phyloP scores from a whole-genome alignment of 92 coral and sea anemone species.

The Parazoanthus darwini region DNA sequence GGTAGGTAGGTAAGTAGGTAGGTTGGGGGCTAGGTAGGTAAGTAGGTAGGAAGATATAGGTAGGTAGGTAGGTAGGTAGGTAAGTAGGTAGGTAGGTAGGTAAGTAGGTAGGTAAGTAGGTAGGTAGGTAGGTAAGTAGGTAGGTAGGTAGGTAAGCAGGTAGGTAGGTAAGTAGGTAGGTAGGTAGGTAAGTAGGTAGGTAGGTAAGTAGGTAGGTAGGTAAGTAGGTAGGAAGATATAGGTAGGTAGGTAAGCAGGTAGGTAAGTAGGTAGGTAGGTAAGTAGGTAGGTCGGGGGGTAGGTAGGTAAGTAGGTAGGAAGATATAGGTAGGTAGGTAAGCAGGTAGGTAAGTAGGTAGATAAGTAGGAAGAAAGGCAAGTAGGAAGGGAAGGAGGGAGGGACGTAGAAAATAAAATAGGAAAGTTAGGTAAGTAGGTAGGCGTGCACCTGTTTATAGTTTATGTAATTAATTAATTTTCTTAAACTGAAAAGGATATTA shows the following conservation, averaged over 20 bases:
- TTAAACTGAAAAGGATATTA: conserved; percentile 78
- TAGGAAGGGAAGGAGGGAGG: not conserved
- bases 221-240: not conserved
- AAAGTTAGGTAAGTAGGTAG: not conserved
- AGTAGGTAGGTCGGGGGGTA: not conserved
- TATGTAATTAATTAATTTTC: conserved; percentile 28
- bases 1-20: too few species aligned
- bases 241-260: not conserved
- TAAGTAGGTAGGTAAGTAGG: not conserved
- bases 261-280: not conserved
- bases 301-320: not conserved
- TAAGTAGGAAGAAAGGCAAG: not conserved
- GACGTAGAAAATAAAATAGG: too few species aligned
- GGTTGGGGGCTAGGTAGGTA: too few species aligned
- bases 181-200: not conserved
- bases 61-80: not conserved
- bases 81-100: too few species aligned
- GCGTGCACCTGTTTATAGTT: not conserved
- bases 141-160: not conserved
- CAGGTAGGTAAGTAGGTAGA: not conserved
- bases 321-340: not conserved
- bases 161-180: not conserved
- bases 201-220: not conserved
- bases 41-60: too few species aligned
- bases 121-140: not conserved